Evolutionary conservation across 2,113 vertebrate genomes (phyloP).

Genomic region (Hirundichthys speculiger): DNA sequence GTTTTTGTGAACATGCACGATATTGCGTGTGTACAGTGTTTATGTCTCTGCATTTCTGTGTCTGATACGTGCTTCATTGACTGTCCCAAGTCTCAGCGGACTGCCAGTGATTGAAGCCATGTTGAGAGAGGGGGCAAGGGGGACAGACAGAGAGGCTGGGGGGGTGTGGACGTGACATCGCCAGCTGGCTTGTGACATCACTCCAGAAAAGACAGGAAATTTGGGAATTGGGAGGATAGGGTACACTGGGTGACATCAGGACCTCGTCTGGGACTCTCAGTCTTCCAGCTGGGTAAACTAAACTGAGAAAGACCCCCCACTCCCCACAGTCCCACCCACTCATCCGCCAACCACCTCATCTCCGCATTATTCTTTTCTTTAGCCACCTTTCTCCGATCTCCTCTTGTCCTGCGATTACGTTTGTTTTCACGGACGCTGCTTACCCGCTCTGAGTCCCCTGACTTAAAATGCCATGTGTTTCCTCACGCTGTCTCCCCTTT

Average conservation of each 20-base stretch:
- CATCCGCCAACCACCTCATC: conserved; percentile 31
- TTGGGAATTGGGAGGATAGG: conserved; percentile 67
- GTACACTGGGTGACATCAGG: conserved; percentile 77
- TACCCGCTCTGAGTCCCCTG: conserved; percentile 50
- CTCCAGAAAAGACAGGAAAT: conserved; percentile 75
- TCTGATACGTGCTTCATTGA: conserved; percentile 77
- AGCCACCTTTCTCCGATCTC: conserved; percentile 34
- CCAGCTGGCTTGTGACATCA: conserved; percentile 83
- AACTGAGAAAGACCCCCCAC: conserved; percentile 37
- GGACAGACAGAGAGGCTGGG: conserved; percentile 23
- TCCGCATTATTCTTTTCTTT: conserved; percentile 38
- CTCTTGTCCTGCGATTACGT: conserved; percentile 13
- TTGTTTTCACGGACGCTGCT: conserved; percentile 47
- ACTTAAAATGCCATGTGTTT: conserved; percentile 74
- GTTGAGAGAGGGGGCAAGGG: conserved; percentile 50
- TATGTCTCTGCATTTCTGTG: conserved; percentile 28
- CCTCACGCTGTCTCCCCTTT: conserved; percentile 60
- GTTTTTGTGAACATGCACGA: not conserved
- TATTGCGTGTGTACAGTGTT: not conserved
- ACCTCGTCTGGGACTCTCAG: conserved; percentile 69
- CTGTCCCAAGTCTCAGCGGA: conserved; percentile 71
- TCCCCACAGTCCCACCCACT: conserved; percentile 3
- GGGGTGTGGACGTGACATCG: conserved; percentile 78
- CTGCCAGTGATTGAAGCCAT: conserved; percentile 67
- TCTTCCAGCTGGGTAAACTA: conserved; percentile 81